phyloP scores from a whole-genome alignment of 1,140 invertebrate genomes.

The Hetaerina americana region DNA sequence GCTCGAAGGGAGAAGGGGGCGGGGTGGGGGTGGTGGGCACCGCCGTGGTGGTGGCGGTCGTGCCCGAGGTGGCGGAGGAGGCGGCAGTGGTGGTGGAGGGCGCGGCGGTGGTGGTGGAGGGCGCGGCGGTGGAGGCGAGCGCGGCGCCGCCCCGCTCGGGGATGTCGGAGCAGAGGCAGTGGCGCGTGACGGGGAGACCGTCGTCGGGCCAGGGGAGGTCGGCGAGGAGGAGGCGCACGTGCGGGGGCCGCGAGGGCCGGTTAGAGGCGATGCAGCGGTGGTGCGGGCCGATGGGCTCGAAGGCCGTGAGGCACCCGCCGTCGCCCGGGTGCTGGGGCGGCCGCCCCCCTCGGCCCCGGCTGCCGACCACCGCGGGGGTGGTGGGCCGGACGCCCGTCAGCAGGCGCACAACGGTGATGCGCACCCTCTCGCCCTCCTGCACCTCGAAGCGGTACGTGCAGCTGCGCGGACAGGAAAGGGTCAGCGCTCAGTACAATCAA shows the following conservation, averaged over 20 bases:
- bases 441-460: conserved; percentile 77
- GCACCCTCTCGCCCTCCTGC: conserved; percentile 59
- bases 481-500: no score
- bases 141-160: not conserved
- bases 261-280: not conserved
- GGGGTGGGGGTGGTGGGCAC: not conserved
- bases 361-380: no score
- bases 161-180: not conserved
- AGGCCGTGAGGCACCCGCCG: not conserved
- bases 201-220: not conserved
- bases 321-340: conserved; percentile 43
- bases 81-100: not conserved
- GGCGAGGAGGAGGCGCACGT: not conserved
- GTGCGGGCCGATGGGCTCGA: not conserved
- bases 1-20: not conserved
- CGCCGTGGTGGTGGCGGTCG: not conserved
- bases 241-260: not conserved
- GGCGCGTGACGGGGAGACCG: not conserved
- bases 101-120: not conserved
- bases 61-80: not conserved
- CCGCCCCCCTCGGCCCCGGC: no score
- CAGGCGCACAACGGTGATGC: conserved; percentile 49
- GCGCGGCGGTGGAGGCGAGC: not conserved
- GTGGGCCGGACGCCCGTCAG: no score
- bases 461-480: conserved; percentile 36